phyloP scores from a whole-genome alignment of 1,140 invertebrate genomes.

The Coenobita brevimanus region DNA sequence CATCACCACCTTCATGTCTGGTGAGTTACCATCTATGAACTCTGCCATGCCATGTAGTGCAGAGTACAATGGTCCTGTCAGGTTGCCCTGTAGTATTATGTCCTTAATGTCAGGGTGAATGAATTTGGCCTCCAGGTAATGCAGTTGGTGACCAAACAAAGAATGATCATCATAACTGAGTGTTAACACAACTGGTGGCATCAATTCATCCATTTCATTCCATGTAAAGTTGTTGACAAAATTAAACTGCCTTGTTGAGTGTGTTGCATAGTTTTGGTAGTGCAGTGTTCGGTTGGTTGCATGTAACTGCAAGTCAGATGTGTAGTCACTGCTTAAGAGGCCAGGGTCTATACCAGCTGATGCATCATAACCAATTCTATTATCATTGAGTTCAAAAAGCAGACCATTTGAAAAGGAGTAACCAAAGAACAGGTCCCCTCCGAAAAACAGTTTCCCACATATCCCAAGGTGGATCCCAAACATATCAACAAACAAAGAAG shows the following conservation, averaged over 20 bases:
- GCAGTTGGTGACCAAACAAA: constrained; percentile 5
- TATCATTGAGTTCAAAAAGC: constrained; percentile 35
- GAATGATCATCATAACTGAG: constrained; percentile 41
- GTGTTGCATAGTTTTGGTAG: constrained; percentile 13
- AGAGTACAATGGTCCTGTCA: not conserved
- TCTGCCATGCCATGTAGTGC: constrained; percentile 27
- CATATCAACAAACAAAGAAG: not conserved
- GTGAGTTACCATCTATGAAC: constrained; percentile 41
- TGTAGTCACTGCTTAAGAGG: constrained; percentile 15
- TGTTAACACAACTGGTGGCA: constrained; percentile 23
- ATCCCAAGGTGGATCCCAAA: not conserved
- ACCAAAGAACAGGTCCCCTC: constrained; percentile 22
- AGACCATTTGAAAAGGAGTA: constrained; percentile 8
- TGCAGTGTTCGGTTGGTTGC: constrained; percentile 2
- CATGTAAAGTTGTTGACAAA: constrained; percentile 35
- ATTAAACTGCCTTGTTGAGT: not conserved
- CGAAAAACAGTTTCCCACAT: constrained; percentile 22
- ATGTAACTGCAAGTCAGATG: constrained; percentile 8
- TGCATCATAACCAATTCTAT: constrained; percentile 26
- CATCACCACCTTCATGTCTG: constrained; percentile 24
- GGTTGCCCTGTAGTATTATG: constrained; percentile 16
- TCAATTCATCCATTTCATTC: constrained; percentile 31
- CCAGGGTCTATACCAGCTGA: not conserved
- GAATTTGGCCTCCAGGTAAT: constrained; percentile 34
- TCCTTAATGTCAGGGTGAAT: constrained; percentile 44